Evolutionary conservation across 2,113 vertebrate genomes (phyloP).

Genomic region (Microcebus tavaratra): DNA sequence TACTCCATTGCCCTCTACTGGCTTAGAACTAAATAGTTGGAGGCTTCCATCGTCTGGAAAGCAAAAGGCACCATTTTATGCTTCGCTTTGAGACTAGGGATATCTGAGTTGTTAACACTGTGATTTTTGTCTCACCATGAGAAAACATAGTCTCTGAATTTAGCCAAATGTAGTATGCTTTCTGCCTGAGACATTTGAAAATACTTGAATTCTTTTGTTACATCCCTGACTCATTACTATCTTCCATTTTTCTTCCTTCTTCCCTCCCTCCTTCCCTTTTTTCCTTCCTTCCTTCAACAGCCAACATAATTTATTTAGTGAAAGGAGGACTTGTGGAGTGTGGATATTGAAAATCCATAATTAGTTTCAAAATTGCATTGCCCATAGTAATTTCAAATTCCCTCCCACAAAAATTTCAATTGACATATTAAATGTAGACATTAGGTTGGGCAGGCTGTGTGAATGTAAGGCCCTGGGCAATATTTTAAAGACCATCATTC

Average conservation of each 20-base stretch:
- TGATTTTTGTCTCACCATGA: not conserved
- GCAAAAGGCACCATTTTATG: slow-evolving; percentile 80
- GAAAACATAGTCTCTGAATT: not conserved
- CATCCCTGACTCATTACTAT: not conserved
- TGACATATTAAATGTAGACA: not conserved
- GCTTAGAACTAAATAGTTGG: not conserved
- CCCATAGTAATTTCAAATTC: not conserved
- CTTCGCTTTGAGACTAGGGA: not conserved
- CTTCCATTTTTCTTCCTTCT: not conserved
- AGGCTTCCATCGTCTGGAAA: slow-evolving; percentile 56
- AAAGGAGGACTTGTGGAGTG: not conserved
- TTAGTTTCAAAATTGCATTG: not conserved
- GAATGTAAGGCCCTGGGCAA: not conserved
- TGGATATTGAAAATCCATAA: not conserved
- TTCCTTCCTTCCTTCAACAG: not conserved
- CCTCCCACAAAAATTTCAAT: not conserved
- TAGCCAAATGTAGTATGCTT: not conserved
- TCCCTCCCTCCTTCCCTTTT: not conserved
- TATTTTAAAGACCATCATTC: not conserved
- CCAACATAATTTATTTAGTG: not conserved
- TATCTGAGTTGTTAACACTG: not conserved
- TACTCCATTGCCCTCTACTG: slow-evolving; percentile 83
- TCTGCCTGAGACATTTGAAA: not conserved
- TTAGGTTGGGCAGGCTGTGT: not conserved
- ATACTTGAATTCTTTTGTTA: not conserved